phyloP scores from a whole-genome alignment of 2,888 invertebrate genomes.

The Andrena praecox region DNA sequence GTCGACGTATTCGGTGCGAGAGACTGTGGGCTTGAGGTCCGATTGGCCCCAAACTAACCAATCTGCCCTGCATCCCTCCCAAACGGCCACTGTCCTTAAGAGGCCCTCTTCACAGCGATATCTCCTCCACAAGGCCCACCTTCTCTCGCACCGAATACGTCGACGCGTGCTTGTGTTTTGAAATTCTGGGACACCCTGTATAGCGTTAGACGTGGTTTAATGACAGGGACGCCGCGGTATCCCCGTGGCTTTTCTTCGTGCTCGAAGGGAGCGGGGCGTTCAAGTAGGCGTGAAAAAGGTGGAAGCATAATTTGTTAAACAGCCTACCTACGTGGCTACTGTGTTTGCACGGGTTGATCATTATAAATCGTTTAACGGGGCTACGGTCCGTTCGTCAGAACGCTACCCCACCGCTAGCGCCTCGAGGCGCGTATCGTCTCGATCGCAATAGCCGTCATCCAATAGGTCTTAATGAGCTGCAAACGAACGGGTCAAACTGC shows the following conservation, averaged over 20 bases:
- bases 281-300: constrained; percentile 48
- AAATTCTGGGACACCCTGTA: no score
- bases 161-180: no score
- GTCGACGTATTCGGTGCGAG: no score
- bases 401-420: background rate
- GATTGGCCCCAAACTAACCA: no score
- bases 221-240: background rate
- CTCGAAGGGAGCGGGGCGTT: background rate
- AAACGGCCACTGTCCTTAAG: no score
- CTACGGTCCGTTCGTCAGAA: constrained; percentile 41
- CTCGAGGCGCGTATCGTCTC: constrained; percentile 16
- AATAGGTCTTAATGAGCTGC: constrained; percentile 17
- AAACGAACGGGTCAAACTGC: constrained; percentile 14
- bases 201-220: background rate
- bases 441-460: constrained; percentile 18
- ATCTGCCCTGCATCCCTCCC: no score
- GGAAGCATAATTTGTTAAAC: constrained; percentile 50
- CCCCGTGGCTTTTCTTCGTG: background rate
- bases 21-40: no score
- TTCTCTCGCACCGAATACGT: no score
- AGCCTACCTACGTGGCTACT: constrained; percentile 41
- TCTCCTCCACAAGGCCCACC: no score
- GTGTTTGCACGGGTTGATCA: constrained; percentile 46
- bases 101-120: no score
- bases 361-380: constrained; percentile 64